Base-by-base conservation (phyloP, 2,888 invertebrate species). In the Machimus rusticus region DNA sequence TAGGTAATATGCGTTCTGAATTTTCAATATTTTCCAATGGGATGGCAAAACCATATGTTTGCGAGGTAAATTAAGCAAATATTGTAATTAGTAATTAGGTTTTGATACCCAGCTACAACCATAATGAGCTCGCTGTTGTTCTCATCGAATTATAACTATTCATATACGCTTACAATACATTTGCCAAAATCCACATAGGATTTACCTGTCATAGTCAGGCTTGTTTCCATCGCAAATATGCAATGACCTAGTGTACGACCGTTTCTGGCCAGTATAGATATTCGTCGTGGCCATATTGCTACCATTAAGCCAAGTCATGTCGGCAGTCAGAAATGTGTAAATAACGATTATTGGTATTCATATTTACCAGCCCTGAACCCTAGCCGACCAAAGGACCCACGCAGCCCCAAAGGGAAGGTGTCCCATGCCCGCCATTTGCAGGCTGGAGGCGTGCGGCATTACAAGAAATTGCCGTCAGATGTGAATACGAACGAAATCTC, bases 301-400 rank as follows among this genome's bases (percentile, higher is more conserved):
- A 6, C 55, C 34, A 82, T 34, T 82, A 37, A 82, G 57, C 16
- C 81, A 81, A 81, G 57, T 82, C 82, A 19, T 82, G 57, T 34
- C 23, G 14, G 37, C 37, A 66, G 16, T 57, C 57, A 37, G 82
- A 66, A 66, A 82, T 37, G 57, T 57, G 66, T 51, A 66, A 82
- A 82, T 57, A 37, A 82, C 57, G 57, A 66, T 82, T 82, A 82
- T 82, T 82, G 55, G 66, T 82, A 82, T 82, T 66, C 82, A 82
- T 82, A 82, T 82, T 76, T 37, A 57, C 79, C 37, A 76, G 19
- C 5, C 9, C 37, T 34, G 34, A 39, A 39, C 76, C 76, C n/a
- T 76, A 14, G 37, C 34, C 74, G n/a, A 9, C 31, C 34, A n/a
- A 5, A 31, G 6, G 31, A 6, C 43, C 9, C 16, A 55, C 16